Evolutionary conservation across 1,140 invertebrate genomes (phyloP).

Genomic region (Mercenaria mercenaria): DNA sequence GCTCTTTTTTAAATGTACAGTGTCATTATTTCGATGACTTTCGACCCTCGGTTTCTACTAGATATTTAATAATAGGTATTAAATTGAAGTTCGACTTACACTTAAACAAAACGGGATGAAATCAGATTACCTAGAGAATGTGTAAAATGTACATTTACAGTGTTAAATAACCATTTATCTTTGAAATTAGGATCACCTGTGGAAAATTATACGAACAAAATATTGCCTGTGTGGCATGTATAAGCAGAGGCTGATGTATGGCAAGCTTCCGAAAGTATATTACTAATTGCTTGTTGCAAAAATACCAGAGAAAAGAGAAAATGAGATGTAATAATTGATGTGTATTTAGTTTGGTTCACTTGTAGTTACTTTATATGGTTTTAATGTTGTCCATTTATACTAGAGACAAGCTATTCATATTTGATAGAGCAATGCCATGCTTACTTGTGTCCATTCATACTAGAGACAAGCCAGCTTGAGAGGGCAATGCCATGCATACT

Average conservation of each 20-base stretch:
- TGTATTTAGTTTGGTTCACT: no score
- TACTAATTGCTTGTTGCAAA: background rate
- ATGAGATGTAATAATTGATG: background rate
- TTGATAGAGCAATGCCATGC: no score
- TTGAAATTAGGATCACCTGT: background rate
- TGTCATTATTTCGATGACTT: background rate
- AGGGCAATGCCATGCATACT: no score
- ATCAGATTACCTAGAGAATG: background rate
- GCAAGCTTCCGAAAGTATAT: background rate
- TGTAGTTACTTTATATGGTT: no score
- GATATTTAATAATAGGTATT: background rate
- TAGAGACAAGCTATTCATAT: no score
- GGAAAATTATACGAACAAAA: background rate
- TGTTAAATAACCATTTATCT: constrained; percentile 15
- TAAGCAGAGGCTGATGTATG: background rate
- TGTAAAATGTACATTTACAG: background rate
- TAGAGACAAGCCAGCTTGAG: no score
- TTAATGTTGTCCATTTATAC: no score
- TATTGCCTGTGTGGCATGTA: constrained; percentile 1
- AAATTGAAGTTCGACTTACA: background rate
- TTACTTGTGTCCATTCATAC: no score
- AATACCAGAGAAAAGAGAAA: background rate
- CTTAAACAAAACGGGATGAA: background rate
- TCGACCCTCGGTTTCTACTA: background rate
- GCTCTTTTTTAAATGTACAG: background rate